A percentile compares a stretch with the other conserved stretches of the same genome.
These are phyloP conservation scores for Luehdorfia chinensis DNA, from an alignment of 1,140 invertebrate genomes.

Conservation along the genomic window DNA sequence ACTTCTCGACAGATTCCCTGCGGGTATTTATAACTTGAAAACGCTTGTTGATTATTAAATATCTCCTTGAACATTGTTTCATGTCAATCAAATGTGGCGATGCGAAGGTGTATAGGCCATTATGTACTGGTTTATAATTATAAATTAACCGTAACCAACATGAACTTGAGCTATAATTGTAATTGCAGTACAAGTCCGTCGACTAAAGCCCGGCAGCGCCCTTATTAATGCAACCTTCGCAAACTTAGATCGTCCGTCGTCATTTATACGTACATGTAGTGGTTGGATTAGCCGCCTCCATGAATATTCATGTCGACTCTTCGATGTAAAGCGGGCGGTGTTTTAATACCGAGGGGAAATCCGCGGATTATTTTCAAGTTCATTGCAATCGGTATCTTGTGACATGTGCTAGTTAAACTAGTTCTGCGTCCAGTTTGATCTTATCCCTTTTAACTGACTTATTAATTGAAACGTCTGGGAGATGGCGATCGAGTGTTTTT, in stretches of 20 bases:
- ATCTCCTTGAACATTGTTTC: slow-evolving; percentile 3
- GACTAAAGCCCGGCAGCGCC: slow-evolving; percentile 8
- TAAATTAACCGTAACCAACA: neutral
- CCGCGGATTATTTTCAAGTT: neutral
- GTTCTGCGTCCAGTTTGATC: slow-evolving; percentile 3
- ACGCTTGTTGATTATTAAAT: slow-evolving; percentile 4
- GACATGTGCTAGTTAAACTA: neutral
- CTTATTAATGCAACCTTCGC: slow-evolving; percentile 1
- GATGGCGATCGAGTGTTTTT: slow-evolving; percentile 2
- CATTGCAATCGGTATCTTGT: no score
- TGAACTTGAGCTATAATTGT: neutral
- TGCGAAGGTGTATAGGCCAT: slow-evolving; percentile 1
- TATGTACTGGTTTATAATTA: neutral
- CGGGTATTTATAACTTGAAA: slow-evolving; percentile 6
- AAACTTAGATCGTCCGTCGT: slow-evolving; percentile 6
- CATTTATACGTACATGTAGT: slow-evolving; percentile 1
- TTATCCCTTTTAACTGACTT: slow-evolving; percentile 7
- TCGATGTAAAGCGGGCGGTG: slow-evolving; percentile 10
- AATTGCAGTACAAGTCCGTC: neutral
- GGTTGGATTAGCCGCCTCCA: neutral
- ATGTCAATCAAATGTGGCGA: slow-evolving; percentile 9
- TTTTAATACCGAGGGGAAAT: slow-evolving; percentile 1
- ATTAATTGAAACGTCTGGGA: slow-evolving; percentile 10
- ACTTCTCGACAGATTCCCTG: slow-evolving; percentile 4
- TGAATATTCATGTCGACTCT: slow-evolving; percentile 1